Conservation (phyloP, 2,888 invertebrate genomes). For the Tipula confusa region DNA sequence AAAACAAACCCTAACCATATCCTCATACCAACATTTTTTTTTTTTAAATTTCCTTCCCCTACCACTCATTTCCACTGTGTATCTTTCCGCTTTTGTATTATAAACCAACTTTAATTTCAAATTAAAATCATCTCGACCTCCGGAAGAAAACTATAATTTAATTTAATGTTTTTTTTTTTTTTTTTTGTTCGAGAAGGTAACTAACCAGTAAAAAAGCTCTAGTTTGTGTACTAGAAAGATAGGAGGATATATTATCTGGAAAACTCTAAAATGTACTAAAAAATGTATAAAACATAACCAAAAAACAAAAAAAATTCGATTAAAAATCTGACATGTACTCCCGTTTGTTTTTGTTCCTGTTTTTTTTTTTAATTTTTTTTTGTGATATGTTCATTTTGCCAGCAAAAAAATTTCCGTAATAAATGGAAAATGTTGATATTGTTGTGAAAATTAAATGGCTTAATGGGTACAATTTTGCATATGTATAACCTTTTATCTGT, state of each 20-base stretch:
- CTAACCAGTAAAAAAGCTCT: too few relatives aligned
- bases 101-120: background rate
- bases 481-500: background rate
- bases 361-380: too few relatives aligned
- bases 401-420: background rate
- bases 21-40: background rate
- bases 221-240: background rate
- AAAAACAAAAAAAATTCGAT: background rate
- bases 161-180: background rate
- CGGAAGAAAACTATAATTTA: background rate
- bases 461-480: background rate
- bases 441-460: background rate
- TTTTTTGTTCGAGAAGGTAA: background rate
- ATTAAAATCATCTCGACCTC: slow-evolving; percentile 3
- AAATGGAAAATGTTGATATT: background rate
- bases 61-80: background rate
- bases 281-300: background rate
- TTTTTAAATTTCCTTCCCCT: too few relatives aligned
- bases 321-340: slow-evolving; percentile 5
- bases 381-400: background rate
- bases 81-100: background rate
- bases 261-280: background rate
- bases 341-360: background rate
- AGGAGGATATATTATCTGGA: background rate
- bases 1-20: background rate